Evolutionary conservation across 92 coral and sea anemone genomes (phyloP), one percentile per base, ranked within the genome.

Genomic region (Umimayanthus kanabou): DNA sequence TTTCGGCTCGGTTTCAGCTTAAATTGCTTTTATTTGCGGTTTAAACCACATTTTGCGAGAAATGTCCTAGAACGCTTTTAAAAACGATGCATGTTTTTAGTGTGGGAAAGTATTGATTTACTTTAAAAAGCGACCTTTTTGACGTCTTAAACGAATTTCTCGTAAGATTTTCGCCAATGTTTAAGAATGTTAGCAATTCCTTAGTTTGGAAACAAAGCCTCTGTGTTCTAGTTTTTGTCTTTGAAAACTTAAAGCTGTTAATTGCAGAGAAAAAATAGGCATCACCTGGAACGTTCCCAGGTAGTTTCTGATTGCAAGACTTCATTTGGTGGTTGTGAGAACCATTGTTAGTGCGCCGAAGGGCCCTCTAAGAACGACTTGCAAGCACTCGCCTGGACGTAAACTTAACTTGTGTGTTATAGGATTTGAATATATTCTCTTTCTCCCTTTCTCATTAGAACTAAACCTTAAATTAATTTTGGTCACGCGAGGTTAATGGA

Each of bases 1-100:
- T 20, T 75, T 75, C 47, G n/a, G 42, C 66, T 43, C 40, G 61
- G 66, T 13, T 78, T 78, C 9, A 78, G 76, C 49, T 26, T 15
- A 49, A n/a, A 53, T 49, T 78, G 65, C 61, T 78, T 49, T 20
- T 78, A 1, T 30, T 47, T 78, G 82, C 42, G 82, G 82, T 78
- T 50, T n/a, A 47, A 78, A 49, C 61, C 82, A 37, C 82, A 29
- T 37, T 75, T 15, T 13, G 77, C 69, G 28, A 75, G 20, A 37
- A 75, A 75, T 39, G 23, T 25, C 79, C 53, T 39, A 28, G 28
- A 75, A 75, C 13, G 16, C 79, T 14, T 74, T 47, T 47, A 47
- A 47, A 20, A 75, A 20, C 9, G 69, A 5, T 18, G 9, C 6
- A 37, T 39, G 53, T 14, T 75, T 39, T 6, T 25, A 39, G 79